Percentiles rank a stretch among this genome's conserved stretches.
Evolutionary conservation across 2,888 invertebrate species (phyloP).

Genomic region (Tetanocera ferruginea): DNA sequence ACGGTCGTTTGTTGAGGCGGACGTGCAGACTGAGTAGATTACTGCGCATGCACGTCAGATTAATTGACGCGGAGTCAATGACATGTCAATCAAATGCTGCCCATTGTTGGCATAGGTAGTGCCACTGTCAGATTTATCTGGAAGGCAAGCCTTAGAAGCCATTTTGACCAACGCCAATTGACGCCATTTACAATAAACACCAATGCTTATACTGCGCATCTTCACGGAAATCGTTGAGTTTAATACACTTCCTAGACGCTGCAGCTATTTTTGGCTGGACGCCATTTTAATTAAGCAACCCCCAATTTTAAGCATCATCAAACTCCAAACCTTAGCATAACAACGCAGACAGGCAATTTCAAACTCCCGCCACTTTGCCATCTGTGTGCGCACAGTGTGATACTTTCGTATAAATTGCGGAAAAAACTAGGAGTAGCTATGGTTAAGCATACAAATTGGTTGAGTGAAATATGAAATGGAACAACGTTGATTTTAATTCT

Average conservation of each 20-base stretch:
- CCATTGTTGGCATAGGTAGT: constrained; percentile 15
- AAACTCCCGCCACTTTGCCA: neutral
- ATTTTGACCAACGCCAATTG: constrained; percentile 5
- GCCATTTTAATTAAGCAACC: constrained; percentile 20
- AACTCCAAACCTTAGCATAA: neutral
- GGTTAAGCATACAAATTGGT: too few relatives aligned
- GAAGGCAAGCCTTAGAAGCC: neutral
- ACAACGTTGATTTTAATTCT: too few relatives aligned
- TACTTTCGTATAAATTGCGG: too few relatives aligned
- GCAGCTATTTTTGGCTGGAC: neutral
- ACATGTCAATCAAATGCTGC: constrained; percentile 66
- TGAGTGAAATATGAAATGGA: too few relatives aligned
- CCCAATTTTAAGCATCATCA: neutral
- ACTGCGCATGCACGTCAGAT: constrained; percentile 58
- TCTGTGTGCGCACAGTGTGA: too few relatives aligned
- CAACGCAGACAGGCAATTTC: neutral
- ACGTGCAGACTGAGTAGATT: constrained; percentile 43
- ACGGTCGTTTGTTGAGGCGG: constrained; percentile 1
- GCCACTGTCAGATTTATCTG: neutral
- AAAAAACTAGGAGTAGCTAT: too few relatives aligned
- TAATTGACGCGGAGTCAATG: constrained; percentile 69
- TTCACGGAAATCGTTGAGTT: neutral
- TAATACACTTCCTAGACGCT: neutral
- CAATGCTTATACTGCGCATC: neutral
- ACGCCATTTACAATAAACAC: neutral